phyloP scores from a whole-genome alignment of 2,888 invertebrate genomes.

The Morpho helenor region DNA sequence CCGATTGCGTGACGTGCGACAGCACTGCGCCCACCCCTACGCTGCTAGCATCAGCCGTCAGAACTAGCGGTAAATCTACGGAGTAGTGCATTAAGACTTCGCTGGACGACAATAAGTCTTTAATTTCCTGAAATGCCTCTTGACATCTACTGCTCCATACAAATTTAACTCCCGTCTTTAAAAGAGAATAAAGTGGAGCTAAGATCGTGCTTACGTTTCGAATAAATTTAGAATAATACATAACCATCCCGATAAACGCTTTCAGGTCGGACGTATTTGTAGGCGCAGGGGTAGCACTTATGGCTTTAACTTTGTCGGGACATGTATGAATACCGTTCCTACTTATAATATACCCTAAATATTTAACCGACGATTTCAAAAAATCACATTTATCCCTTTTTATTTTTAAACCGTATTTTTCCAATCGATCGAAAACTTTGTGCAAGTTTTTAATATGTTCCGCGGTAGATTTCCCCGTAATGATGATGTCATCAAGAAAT shows the following conservation, averaged over 20 bases:
- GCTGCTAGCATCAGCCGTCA: constrained; percentile 17
- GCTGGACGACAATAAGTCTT: constrained; percentile 3
- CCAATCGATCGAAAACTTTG: constrained; percentile 15
- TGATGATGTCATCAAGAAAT: constrained; percentile 21
- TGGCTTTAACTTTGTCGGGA: constrained; percentile 19
- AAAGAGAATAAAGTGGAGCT: constrained; percentile 8
- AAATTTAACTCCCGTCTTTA: constrained; percentile 1
- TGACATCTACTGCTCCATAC: too few relatives aligned
- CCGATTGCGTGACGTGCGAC: neutral
- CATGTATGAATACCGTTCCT: constrained; percentile 17
- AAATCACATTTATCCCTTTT: constrained; percentile 6
- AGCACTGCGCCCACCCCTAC: constrained; percentile 12
- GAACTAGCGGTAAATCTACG: constrained; percentile 9
- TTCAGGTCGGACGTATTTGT: constrained; percentile 8
- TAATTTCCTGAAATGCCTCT: neutral
- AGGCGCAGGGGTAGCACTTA: constrained; percentile 10
- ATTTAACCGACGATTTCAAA: too few relatives aligned
- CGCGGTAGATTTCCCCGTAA: constrained; percentile 1
- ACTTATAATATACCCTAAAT: neutral
- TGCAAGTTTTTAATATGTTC: constrained; percentile 15
- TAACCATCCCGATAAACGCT: constrained; percentile 27
- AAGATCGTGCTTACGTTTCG: constrained; percentile 17
- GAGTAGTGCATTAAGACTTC: constrained; percentile 15
- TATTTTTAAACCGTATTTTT: constrained; percentile 8
- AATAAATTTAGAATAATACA: constrained; percentile 45